phyloP scores from a whole-genome alignment of 1,140 invertebrate species.

The Melanaphis sacchari region DNA sequence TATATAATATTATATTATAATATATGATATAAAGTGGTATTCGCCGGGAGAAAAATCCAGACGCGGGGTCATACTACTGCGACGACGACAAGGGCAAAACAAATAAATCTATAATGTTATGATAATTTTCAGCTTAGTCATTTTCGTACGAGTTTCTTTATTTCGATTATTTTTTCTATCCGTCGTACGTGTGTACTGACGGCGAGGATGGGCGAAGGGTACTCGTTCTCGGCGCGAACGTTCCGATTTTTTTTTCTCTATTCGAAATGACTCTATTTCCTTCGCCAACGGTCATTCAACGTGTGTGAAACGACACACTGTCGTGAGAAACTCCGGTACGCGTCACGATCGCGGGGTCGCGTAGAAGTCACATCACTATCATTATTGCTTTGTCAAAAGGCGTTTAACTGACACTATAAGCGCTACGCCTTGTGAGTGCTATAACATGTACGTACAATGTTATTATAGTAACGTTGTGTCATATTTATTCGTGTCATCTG shows the following conservation, averaged over 20 bases:
- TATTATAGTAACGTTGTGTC: too few species aligned
- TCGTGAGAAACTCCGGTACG: not conserved
- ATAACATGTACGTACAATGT: too few species aligned
- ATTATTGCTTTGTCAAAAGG: not conserved
- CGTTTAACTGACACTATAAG: not conserved
- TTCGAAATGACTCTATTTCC: not conserved
- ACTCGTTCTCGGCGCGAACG: not conserved
- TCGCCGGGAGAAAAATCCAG: conserved; percentile 21
- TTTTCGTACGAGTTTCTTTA: conserved; percentile 46
- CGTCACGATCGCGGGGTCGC: not conserved
- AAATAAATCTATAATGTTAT: conserved; percentile 55
- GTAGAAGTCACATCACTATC: not conserved
- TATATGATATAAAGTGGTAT: not conserved
- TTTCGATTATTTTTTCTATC: not conserved
- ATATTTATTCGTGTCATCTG: too few species aligned
- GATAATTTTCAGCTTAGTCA: conserved; percentile 56
- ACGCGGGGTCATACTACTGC: not conserved
- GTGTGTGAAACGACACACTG: conserved; percentile 32
- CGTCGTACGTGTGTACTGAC: not conserved
- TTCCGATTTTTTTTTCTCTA: not conserved
- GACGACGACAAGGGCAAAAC: conserved; percentile 41
- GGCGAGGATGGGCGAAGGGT: not conserved
- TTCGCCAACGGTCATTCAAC: conserved; percentile 27
- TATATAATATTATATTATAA: not conserved
- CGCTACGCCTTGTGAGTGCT: not conserved